Evolutionary conservation across 2,888 invertebrate genomes (phyloP).

Genomic region (Mythimna impura): DNA sequence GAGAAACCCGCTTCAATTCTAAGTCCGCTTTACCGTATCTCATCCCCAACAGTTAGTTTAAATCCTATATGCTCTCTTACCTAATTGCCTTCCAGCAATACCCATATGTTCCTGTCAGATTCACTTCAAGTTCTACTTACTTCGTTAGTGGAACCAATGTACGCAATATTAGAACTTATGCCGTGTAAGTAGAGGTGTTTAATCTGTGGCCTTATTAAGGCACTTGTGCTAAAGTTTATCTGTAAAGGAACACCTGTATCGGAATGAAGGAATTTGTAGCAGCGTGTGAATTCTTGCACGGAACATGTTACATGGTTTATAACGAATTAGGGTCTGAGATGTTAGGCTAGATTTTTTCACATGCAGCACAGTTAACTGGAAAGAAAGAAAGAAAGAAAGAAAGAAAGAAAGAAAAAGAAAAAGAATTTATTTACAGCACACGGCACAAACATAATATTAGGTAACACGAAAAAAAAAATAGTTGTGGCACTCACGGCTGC

Average conservation of each 20-base stretch:
- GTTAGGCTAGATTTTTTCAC: neutral
- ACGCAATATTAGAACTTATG: constrained; percentile 26
- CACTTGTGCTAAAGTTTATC: constrained; percentile 27
- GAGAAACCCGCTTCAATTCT: constrained; percentile 1
- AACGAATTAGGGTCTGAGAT: neutral
- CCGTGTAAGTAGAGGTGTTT: constrained; percentile 1
- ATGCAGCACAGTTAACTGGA: too few species aligned
- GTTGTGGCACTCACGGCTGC: too few species aligned
- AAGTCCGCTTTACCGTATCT: neutral
- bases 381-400: too few species aligned
- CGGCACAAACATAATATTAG: too few species aligned
- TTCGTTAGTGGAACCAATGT: constrained; percentile 29
- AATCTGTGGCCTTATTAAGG: constrained; percentile 12
- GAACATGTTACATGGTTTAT: constrained; percentile 8
- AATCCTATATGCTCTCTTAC: constrained; percentile 34
- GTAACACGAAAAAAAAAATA: too few species aligned
- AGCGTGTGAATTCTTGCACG: constrained; percentile 24
- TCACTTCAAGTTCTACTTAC: constrained; percentile 34
- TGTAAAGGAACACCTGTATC: constrained; percentile 38
- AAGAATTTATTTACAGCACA: too few species aligned
- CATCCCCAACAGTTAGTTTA: constrained; percentile 19
- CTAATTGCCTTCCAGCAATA: constrained; percentile 54
- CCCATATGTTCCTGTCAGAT: constrained; percentile 48
- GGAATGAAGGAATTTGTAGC: constrained; percentile 35
- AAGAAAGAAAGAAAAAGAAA: too few species aligned